A percentile compares a stretch with the other conserved stretches of the same genome.
These are phyloP conservation scores for Thalassoma bifasciatum DNA, from an alignment of 2,113 vertebrate species.

Conservation along the genomic window DNA sequence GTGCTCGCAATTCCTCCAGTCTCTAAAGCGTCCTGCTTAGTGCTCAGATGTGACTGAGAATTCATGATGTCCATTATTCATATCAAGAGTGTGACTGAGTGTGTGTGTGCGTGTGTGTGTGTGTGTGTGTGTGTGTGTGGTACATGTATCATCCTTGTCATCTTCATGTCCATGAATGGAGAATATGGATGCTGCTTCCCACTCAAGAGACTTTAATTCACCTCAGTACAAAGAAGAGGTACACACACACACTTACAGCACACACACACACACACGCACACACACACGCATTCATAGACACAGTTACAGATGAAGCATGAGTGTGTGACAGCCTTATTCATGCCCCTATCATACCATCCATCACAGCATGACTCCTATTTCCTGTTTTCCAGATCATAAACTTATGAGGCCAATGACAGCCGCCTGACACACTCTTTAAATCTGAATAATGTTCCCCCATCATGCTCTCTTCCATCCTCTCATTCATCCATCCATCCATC, in stretches of 20 bases:
- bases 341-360: slow-evolving; percentile 50
- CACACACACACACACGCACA: slow-evolving; percentile 4
- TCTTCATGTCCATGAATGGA: slow-evolving; percentile 79
- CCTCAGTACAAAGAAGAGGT: slow-evolving; percentile 85
- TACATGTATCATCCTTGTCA: slow-evolving; percentile 79
- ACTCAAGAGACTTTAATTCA: slow-evolving; percentile 86
- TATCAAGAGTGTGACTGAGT: slow-evolving; percentile 45
- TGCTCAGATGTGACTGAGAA: slow-evolving; percentile 27
- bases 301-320: slow-evolving; percentile 43
- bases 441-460: slow-evolving; percentile 57
- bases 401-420: slow-evolving; percentile 55
- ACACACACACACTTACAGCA: too few species aligned
- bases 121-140: slow-evolving; percentile 33
- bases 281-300: slow-evolving; percentile 11
- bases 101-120: slow-evolving; percentile 18
- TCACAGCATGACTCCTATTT: slow-evolving; percentile 58
- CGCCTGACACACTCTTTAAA: slow-evolving; percentile 37
- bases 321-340: slow-evolving; percentile 49
- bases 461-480: slow-evolving; percentile 49
- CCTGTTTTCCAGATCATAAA: slow-evolving; percentile 66
- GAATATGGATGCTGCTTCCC: slow-evolving; percentile 85
- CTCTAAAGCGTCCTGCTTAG: slow-evolving; percentile 27
- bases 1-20: slow-evolving; percentile 42
- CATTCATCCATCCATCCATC: slow-evolving; percentile 54
- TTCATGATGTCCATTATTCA: slow-evolving; percentile 48